Base-by-base conservation (phyloP, 1,140 invertebrate species). In the Phymastichus coffea region DNA sequence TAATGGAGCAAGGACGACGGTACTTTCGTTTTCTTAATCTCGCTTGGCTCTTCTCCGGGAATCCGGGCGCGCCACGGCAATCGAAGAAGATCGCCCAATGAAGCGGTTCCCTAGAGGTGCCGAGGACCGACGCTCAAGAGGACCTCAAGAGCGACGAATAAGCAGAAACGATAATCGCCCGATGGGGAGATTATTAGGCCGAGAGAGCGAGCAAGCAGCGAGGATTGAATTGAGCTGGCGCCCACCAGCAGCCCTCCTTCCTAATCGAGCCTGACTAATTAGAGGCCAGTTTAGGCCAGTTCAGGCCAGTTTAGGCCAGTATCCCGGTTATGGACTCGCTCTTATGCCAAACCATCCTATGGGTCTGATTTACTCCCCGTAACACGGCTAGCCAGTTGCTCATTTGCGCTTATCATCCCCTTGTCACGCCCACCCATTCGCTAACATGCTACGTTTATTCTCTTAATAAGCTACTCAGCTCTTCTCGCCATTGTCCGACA, bases 191-290 rank as follows among this genome's bases (percentile, higher is more conserved):
- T 61, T 61, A 61, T 61, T 54, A 46, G 37, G 33, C 35, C 15
- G 9, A 25, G 2, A 8, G 12, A 7, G 12, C 28, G 28, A 33
- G 17, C 2, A 14, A 20, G 19, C 25, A 17, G 10, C n/a, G 17
- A 40, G 51, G 23, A 60, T 54, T 54, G 51, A 60, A 60, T 60
- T 41, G 43, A 60, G 28, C 30, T 33, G 6, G 6, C 28, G 28
- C 40, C 19, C 59, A 33, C 15, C 15, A 35, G 46, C 56, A 37
- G 15, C 49, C 37, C 56, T 35, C 61, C 64, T 54, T 63, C 55
- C 69, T 77, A 77, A 78, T 75, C 68, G 70, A 72, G 71, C 70
- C 67, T 72, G 72, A 70, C 70, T 76, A 78, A 78, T 78, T 76
- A 78, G 70, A 73, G 70, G 67, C 61, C 66, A 71, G 70, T 72